phyloP scores from a whole-genome alignment of 2,888 invertebrate genomes.

The Geophilus truncorum region DNA sequence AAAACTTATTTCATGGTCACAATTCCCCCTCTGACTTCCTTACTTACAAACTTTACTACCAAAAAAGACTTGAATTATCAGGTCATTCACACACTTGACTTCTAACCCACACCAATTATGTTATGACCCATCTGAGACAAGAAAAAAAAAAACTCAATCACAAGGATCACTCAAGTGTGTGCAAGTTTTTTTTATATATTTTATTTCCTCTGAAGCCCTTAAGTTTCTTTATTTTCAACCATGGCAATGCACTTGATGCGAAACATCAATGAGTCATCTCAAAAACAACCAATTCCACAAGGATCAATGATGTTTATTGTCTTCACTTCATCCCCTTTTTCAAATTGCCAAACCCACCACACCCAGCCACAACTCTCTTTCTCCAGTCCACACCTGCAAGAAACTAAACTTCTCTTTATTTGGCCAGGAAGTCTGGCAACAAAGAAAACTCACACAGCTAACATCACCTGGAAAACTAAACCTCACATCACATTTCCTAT shows the following conservation, averaged over 20 bases:
- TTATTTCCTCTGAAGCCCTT: not conserved
- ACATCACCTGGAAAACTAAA: not conserved
- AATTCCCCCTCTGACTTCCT: too few relatives aligned
- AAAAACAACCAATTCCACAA: not conserved
- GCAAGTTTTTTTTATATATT: not conserved
- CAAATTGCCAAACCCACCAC: not conserved
- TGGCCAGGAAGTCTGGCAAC: not conserved
- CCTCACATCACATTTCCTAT: not conserved
- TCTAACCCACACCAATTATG: not conserved
- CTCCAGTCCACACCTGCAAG: not conserved
- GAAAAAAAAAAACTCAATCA: not conserved
- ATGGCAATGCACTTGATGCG: not conserved
- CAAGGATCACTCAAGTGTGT: not conserved
- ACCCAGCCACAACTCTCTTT: not conserved
- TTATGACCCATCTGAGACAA: not conserved
- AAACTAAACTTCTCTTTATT: not conserved
- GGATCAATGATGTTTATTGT: slow-evolving; percentile 14
- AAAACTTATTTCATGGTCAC: not conserved
- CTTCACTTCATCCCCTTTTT: not conserved
- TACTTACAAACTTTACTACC: not conserved
- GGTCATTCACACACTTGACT: not conserved
- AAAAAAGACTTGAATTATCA: not conserved
- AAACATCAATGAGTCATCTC: not conserved
- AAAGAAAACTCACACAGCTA: not conserved
- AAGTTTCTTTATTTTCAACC: not conserved